A percentile compares a stretch with the other conserved stretches of the same genome.
Conservation (phyloP, 2,888 invertebrate species). For the Apodemia zela region DNA sequence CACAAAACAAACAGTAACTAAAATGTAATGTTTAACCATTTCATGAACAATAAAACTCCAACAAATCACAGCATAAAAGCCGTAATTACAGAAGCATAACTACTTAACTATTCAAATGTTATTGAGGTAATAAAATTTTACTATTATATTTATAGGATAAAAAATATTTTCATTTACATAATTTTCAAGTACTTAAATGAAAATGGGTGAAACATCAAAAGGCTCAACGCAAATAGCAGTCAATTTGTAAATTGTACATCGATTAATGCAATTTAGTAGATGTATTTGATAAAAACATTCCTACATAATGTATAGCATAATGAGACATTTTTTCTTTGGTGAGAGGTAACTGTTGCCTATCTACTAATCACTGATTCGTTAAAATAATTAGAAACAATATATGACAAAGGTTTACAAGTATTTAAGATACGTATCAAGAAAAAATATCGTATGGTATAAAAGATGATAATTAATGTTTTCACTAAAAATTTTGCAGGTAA, state of each 20-base stretch:
- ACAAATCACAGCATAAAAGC: conserved; percentile 10
- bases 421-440: not conserved
- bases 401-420: not conserved
- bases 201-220: not conserved
- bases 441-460: conserved; percentile 37
- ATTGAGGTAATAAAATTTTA: conserved; percentile 10
- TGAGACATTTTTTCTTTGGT: not conserved
- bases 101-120: conserved; percentile 16
- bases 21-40: not conserved
- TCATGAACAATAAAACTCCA: conserved; percentile 10
- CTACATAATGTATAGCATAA: not conserved
- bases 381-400: no score
- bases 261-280: not conserved
- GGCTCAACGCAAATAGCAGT: not conserved
- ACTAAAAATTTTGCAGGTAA: conserved; percentile 64
- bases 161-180: conserved; percentile 16
- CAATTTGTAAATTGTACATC: not conserved
- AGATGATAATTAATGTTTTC: conserved; percentile 40
- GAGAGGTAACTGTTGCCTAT: not conserved
- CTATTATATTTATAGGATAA: conserved; percentile 10
- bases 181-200: conserved; percentile 11
- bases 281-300: not conserved
- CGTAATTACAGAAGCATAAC: conserved; percentile 15
- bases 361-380: no score
- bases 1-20: not conserved